Evolutionary conservation across 2,888 invertebrate genomes (phyloP), one percentile per base, ranked within the genome.

Genomic region (Diabrotica balteata): DNA sequence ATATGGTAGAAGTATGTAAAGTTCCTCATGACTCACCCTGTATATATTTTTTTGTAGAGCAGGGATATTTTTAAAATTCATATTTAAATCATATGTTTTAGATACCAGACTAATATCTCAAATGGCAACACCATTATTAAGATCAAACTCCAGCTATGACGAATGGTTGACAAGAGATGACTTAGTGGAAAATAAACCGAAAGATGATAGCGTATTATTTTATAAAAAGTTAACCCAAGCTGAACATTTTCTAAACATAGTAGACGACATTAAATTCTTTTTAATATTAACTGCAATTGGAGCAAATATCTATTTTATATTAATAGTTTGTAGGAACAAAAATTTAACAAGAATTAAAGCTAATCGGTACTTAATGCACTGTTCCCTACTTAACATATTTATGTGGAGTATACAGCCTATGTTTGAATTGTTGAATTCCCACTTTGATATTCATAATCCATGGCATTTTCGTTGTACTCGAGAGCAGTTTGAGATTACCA

Each of bases 291-390:
- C 9, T 9, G 63, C 58, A 6, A 43, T 64, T 4, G 46, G 51
- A 44, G 11, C n/a, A 7, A 52, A 58, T 17, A 58, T 64, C 5
- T 64, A 58, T 17, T 58, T 64, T 17, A 64, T 58, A 7, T 17
- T 64, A 32, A 58, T 64, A 10, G 52, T 64, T 44, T 52, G 11
- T 7, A 57, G 44, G 10, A 58, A 64, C 10, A 58, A 58, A 51
- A 64, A 46, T 32, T 58, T 64, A 32, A 64, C 51, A 46, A 46
- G 10, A 8, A 6, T 43, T 7, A 58, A 58, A 58, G 9, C 47
- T 3, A 64, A 64, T 11, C 52, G n/a, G 57, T 32, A 51, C 8
- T 22, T 64, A 17, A 32, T 64, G 58, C 45, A 58, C 45, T 64
- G 45, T 32, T 44, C 51, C 7, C 51, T 64, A 45, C 51, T 64